Evolutionary conservation across 2,888 invertebrate species (phyloP).

Genomic region (Gymnosoma rotundatum): DNA sequence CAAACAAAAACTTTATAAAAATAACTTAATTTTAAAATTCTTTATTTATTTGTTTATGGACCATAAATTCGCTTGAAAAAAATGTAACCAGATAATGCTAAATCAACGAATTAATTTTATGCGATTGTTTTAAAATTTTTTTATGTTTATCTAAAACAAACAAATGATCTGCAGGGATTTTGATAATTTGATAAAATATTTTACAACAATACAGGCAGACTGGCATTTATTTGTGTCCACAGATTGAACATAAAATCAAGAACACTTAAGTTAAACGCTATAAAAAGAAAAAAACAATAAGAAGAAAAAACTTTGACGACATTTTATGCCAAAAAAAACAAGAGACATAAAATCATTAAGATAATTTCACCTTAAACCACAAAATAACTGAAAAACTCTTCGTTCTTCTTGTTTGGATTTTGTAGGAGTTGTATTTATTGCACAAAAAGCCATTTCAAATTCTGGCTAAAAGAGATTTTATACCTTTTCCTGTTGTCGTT

Average conservation of each 20-base stretch:
- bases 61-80: background rate
- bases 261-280: constrained; percentile 30
- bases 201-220: background rate
- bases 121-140: background rate
- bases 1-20: background rate
- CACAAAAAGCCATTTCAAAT: constrained; percentile 13
- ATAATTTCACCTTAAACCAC: constrained; percentile 32
- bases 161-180: constrained; percentile 10
- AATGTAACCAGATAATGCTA: constrained; percentile 8
- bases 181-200: constrained; percentile 35
- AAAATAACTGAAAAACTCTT: background rate
- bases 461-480: constrained; percentile 9
- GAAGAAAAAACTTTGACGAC: constrained; percentile 4
- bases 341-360: constrained; percentile 37
- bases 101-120: constrained; percentile 6
- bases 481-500: constrained; percentile 10
- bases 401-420: background rate
- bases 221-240: background rate
- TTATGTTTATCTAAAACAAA: background rate
- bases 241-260: background rate
- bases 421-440: constrained; percentile 12
- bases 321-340: constrained; percentile 14
- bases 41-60: background rate
- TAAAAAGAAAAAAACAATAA: constrained; percentile 12
- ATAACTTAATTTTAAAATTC: background rate